A percentile compares a stretch with the other conserved stretches of the same genome.
Evolutionary conservation across 2,797 vertebrate genomes (phyloP).

Genomic region (Rhabdomys pumilio): DNA sequence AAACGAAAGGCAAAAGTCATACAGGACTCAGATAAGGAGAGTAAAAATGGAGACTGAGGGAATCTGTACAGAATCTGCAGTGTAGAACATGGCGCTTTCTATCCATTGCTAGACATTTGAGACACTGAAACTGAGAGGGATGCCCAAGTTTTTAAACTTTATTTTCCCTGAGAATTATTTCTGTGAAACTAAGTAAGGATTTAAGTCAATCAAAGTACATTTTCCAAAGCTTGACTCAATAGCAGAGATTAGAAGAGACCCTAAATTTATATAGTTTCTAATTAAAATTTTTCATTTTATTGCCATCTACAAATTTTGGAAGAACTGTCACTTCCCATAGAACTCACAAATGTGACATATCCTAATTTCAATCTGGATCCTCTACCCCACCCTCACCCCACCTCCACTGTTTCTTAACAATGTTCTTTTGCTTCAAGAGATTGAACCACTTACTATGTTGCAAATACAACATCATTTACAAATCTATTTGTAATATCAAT

Average conservation of each 20-base stretch:
- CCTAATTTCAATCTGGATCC: no score
- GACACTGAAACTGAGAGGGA: background rate
- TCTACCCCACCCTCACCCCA: background rate
- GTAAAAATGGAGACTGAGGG: background rate
- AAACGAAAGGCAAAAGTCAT: background rate
- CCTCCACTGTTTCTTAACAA: background rate
- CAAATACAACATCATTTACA: background rate
- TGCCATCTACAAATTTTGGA: background rate
- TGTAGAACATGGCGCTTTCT: background rate
- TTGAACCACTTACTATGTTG: background rate
- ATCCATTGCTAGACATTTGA: background rate
- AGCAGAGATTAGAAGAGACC: background rate
- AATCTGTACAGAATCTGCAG: background rate
- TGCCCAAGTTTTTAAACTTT: background rate
- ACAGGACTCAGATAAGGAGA: background rate
- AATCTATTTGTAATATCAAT: background rate
- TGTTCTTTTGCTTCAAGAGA: background rate
- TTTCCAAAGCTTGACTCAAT: conserved; percentile 17
- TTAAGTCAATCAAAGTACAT: conserved; percentile 33
- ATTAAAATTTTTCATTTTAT: conserved; percentile 46
- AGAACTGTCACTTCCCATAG: background rate
- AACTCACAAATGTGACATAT: background rate
- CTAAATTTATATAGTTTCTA: background rate
- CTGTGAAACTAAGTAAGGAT: background rate
- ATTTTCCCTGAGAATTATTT: background rate